Conservation (phyloP, 2,113 vertebrate species). For the Pholis gunnellus region DNA sequence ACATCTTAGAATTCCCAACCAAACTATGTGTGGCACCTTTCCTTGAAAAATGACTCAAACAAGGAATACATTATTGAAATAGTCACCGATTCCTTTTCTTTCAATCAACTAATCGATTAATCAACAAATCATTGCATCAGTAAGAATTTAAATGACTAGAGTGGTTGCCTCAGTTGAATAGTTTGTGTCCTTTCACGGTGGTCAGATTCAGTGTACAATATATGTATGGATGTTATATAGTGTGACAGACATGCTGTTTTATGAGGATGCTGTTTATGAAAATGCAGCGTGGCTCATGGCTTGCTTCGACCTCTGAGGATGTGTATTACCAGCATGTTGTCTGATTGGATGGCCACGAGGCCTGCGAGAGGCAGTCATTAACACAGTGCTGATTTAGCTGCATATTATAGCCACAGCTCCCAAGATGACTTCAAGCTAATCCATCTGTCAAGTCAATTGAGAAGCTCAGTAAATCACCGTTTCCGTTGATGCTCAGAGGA, state of each 20-base stretch:
- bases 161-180: not conserved
- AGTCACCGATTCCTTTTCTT: not conserved
- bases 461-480: constrained; percentile 64
- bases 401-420: constrained; percentile 69
- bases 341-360: constrained; percentile 42
- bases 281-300: constrained; percentile 18
- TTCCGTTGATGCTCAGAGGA: constrained; percentile 61
- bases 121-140: not conserved
- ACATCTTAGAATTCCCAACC: not conserved
- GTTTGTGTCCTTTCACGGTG: not conserved
- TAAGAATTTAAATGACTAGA: not conserved
- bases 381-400: constrained; percentile 61
- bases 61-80: not conserved
- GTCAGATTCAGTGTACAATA: not conserved
- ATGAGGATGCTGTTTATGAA: constrained; percentile 28
- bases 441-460: constrained; percentile 65
- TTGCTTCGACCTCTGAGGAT: constrained; percentile 52
- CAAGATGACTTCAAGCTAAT: constrained; percentile 72
- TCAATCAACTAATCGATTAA: not conserved
- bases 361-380: constrained; percentile 54
- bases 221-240: not conserved
- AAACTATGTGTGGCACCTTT: not conserved
- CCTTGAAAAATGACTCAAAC: not conserved
- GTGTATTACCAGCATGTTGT: constrained; percentile 26
- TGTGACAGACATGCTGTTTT: constrained; percentile 15